Base-by-base conservation (phyloP, 1,140 invertebrate genomes). In the Conus betulinus region DNA sequence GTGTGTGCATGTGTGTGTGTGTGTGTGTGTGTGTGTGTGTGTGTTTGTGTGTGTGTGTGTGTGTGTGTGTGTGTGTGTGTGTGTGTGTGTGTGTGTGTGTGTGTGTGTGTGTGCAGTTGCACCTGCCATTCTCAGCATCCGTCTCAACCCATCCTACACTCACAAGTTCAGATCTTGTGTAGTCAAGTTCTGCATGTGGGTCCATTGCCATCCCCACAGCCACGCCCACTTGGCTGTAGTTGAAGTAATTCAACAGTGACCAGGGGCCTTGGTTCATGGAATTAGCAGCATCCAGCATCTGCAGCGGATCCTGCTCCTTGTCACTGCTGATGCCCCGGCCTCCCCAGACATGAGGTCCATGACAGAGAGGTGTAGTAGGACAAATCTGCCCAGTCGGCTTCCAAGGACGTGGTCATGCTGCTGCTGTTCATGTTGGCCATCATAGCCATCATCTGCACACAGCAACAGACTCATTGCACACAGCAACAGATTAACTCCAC, bases 181-280 rank as follows among this genome's bases (percentile, higher is more conserved):
- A 5, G 23, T 63, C 53, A 84, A 6, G n/a, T 27, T 67, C 27
- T 63, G 23, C 53, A 84, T 60, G 5, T 13, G 23, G 23, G n/a
- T 63, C 23, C 57, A 87, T 88, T 8, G 83, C 55, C n/a, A 89
- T 85, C 2, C 81, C 82, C n/a, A 90, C 53, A 67, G 89, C 87
- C 78, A 87, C 78, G 10, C 79, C 78, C 20, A 91, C n/a, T 8
- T 84, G 67, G 15, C 87, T 88, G 67, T 90, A 89, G 79, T 91
- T 91, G 39, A 88, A 76, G 5, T 88, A 52, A 15, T n/a, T 82
- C 23, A 71, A 55, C 11, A 88, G 23, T 76, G 74, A 84, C 88
- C 52, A 78, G 17, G 88, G 88, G 39, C 88, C 88, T 27, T 52
- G 51, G 6, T 81, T 60, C 27, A 90, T 51, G 23, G 81, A 53